Evolutionary conservation across 2,113 vertebrate species (phyloP).

Genomic region (Phrynosoma platyrhinos): DNA sequence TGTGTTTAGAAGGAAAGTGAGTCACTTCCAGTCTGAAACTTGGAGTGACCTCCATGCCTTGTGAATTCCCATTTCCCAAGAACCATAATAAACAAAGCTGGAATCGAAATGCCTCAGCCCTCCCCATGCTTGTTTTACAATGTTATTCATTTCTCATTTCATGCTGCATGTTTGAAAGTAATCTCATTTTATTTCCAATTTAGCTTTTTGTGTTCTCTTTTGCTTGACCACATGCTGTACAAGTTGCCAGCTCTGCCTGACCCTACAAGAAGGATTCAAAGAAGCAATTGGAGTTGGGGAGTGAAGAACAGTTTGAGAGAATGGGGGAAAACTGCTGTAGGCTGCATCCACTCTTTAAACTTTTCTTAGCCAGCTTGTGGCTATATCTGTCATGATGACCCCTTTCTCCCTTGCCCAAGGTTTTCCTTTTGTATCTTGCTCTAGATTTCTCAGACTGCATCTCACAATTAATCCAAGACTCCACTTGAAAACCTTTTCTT

Average conservation of each 20-base stretch:
- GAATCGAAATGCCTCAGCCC: not conserved
- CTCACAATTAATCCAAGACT: not conserved
- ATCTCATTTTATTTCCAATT: slow-evolving; percentile 77
- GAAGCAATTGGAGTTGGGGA: slow-evolving; percentile 37
- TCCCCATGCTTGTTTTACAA: not conserved
- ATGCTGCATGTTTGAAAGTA: slow-evolving; percentile 66
- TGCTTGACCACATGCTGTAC: slow-evolving; percentile 60
- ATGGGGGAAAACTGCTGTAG: slow-evolving; percentile 1
- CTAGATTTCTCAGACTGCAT: not conserved
- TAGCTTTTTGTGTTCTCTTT: slow-evolving; percentile 62
- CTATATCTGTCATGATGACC: too few relatives aligned
- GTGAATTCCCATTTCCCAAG: not conserved
- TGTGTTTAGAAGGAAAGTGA: slow-evolving; percentile 39
- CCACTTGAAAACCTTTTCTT: not conserved
- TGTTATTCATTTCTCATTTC: slow-evolving; percentile 63
- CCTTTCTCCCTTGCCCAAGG: too few relatives aligned
- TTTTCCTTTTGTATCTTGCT: not conserved
- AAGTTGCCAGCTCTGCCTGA: slow-evolving; percentile 70
- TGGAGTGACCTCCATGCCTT: not conserved
- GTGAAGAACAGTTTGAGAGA: not conserved
- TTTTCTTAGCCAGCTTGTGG: too few relatives aligned
- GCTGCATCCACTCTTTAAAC: not conserved
- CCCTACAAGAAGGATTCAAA: slow-evolving; percentile 71
- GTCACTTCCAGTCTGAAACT: not conserved
- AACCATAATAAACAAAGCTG: slow-evolving; percentile 40